Base-by-base conservation (phyloP, 1,140 invertebrate genomes). In the Atopsyche davidsoni region DNA sequence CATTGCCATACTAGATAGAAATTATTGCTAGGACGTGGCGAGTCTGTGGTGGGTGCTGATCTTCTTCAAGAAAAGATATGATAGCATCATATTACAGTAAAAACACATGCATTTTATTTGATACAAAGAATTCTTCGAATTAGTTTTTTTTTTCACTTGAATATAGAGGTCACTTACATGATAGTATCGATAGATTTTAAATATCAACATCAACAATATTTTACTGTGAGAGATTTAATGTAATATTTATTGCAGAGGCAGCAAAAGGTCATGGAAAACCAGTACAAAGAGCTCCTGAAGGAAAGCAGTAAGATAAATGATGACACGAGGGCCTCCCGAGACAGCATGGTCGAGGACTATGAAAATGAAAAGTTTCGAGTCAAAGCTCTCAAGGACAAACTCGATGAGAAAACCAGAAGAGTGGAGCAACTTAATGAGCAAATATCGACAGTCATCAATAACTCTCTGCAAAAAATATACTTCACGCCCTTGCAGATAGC, bases 381-480 rank as follows among this genome's bases (percentile, higher is more conserved):
- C 2, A 13, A 42, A 10, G 47, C 47, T 24, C 17, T 50, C 11
- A 41, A 19, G 7, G 40, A 50, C 28, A 41, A 50, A 42, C 19
- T 50, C 0, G 39, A 34, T n/a, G 38, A 50, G 7, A 19, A 38
- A 18, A 42, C 32, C 7, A 43, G 62, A 4, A 58, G 66, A 7
- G 18, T 63, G 2, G 46, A 57, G 2, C 58, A 67, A 23, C 55
- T 67, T 3, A 55, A 55, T 10, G 55, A 62, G n/a, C 38, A 50
- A 11, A 17, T 50, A 14, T 42, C 24, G 2, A 41, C 34, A 11
- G 39, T 50, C 13, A 50, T 50, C 6, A 42, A 51, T 13, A 45
- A 35, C 22, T 51, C 49, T 2, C 22, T 51, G 13, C 41, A 51
- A 32, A 51, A 51, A 45, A 17, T 51, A 24, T 51, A 39, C 19